A percentile compares a stretch with the other conserved stretches of the same genome.
Conservation (phyloP, 2,113 vertebrate species). For the Macroglossus sobrinus region DNA sequence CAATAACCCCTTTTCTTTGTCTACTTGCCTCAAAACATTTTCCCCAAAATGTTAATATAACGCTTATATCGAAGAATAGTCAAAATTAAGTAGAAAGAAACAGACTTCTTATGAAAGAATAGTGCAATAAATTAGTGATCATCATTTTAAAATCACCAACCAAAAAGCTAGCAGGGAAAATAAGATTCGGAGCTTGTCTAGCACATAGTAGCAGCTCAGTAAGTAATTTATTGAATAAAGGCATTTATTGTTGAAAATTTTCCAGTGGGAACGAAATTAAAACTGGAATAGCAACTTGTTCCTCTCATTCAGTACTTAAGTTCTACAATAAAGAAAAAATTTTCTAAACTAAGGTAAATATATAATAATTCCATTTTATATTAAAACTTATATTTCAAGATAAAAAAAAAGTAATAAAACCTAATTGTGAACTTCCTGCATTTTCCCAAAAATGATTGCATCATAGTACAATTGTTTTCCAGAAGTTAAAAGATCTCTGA, state of each 20-base stretch:
- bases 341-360: neutral
- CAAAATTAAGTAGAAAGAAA: neutral
- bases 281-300: neutral
- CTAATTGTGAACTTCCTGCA: slow-evolving; percentile 37
- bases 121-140: neutral
- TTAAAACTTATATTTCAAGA: slow-evolving; percentile 24
- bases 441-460: slow-evolving; percentile 7
- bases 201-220: neutral
- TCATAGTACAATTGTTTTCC: slow-evolving; percentile 17
- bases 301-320: neutral
- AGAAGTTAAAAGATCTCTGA: slow-evolving; percentile 24
- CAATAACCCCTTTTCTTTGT: neutral
- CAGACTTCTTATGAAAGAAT: neutral
- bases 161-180: neutral
- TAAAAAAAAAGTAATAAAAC: slow-evolving; percentile 33
- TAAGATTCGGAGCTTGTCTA: neutral
- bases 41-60: neutral
- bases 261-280: neutral
- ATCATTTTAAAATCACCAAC: neutral
- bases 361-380: neutral
- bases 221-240: neutral
- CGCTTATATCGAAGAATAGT: neutral
- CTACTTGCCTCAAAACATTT: slow-evolving; percentile 23
- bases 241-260: neutral
- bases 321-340: neutral